Evolutionary conservation across 1,140 invertebrate genomes (phyloP), one percentile per base, ranked within the genome.

Genomic region (Drosophila nebulosa): DNA sequence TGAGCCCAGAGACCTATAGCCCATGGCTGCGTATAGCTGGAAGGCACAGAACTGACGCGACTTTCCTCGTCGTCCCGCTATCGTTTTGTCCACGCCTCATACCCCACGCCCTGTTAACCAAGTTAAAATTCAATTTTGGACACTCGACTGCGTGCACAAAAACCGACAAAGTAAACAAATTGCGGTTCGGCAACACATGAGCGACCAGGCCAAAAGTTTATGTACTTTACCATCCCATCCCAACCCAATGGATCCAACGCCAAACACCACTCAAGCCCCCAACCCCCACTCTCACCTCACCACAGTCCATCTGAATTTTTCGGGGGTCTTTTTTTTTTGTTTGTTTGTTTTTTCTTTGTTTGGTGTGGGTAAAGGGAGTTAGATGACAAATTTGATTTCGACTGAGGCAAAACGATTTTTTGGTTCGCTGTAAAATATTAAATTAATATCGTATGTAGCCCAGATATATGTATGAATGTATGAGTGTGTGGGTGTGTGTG

Each of bases 121-220:
- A 80, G 78, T 80, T 80, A 80, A 80, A 80, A 80, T 80, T 80
- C 78, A 80, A 80, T 80, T 80, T 80, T 81, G 69, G 70, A 80
- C 78, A 81, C 78, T 81, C 73, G 78, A 69, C 73, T 74, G 78
- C 73, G 78, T 80, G 71, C 78, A 80, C 78, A 80, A 80, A 80
- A 80, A 80, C 78, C 78, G 78, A 80, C 72, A 73, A 80, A 80
- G 78, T 80, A 80, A 80, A 80, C 78, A 80, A 80, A 80, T 80
- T 80, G 78, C 77, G 77, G 77, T 79, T 77, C 16, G 75, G 73
- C 78, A 80, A 73, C 78, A 80, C 78, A 80, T 80, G 78, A 80
- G 78, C 10, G 68, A 64, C 62, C 67, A 52, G 68, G 50, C 62
- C 56, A 59, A 78, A 79, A 62, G 52, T 61, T 67, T 39, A 21